These are phyloP conservation scores for Sebastes melanostomus DNA, from an alignment of 2,797 vertebrate species.

Conservation along the genomic window DNA sequence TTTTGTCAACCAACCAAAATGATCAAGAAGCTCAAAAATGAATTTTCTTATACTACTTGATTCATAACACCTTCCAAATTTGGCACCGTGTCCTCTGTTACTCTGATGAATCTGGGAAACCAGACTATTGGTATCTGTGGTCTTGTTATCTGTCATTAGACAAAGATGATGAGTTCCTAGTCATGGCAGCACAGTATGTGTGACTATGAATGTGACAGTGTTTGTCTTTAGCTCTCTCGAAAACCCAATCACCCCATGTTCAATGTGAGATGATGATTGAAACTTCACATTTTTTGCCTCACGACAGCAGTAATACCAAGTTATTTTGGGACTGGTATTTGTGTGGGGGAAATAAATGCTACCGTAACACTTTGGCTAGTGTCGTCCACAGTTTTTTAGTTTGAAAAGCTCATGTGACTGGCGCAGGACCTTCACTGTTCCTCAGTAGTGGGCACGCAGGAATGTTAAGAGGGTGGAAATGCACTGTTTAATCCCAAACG, in stretches of 20 bases:
- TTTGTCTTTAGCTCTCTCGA: neutral
- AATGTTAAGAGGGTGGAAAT: slow-evolving; percentile 75
- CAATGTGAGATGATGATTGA: neutral
- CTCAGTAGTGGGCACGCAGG: slow-evolving; percentile 51
- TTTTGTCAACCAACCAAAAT: neutral
- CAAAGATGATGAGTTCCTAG: neutral
- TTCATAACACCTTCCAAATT: neutral
- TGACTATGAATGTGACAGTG: neutral
- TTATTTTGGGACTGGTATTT: slow-evolving; percentile 6
- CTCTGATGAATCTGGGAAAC: neutral
- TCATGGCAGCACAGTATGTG: neutral
- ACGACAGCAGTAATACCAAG: neutral
- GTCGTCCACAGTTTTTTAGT: neutral
- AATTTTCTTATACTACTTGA: neutral
- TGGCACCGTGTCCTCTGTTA: neutral
- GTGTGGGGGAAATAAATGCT: neutral
- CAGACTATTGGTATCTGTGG: neutral
- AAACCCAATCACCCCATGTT: neutral
- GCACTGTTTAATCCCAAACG: slow-evolving; percentile 58
- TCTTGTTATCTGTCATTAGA: neutral
- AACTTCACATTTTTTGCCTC: neutral
- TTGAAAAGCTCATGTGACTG: slow-evolving; percentile 38
- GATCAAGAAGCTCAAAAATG: neutral
- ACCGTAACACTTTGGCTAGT: neutral
- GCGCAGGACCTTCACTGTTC: neutral